phyloP scores from a whole-genome alignment of 2,113 vertebrate genomes.

The Mungos mungo region DNA sequence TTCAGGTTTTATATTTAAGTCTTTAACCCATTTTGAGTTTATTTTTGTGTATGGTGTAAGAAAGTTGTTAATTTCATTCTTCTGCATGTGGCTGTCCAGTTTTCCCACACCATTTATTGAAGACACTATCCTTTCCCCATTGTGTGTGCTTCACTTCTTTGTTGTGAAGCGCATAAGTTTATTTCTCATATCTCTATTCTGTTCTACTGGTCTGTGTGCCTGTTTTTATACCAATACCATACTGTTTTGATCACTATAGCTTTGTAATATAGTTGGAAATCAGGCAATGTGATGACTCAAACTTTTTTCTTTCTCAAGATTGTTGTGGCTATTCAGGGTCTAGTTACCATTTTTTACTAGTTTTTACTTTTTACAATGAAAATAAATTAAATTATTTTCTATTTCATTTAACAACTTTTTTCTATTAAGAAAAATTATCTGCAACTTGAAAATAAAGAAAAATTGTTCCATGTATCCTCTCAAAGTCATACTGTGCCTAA shows the following conservation, averaged over 20 bases:
- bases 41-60: background rate
- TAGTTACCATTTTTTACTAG: background rate
- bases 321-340: background rate
- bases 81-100: background rate
- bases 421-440: background rate
- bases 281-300: background rate
- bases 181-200: background rate
- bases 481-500: background rate
- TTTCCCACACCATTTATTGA: background rate
- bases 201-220: background rate
- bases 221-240: background rate
- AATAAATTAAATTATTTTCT: background rate
- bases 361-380: background rate
- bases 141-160: background rate
- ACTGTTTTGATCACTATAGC: background rate
- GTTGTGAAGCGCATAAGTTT: background rate
- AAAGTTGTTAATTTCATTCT: background rate
- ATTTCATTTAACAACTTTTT: background rate
- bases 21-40: background rate
- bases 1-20: background rate
- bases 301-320: background rate
- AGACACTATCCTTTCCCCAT: background rate
- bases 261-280: background rate
- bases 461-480: background rate
- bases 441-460: background rate